phyloP scores from a whole-genome alignment of 2,797 vertebrate species.

The Leptodactylus fallax region DNA sequence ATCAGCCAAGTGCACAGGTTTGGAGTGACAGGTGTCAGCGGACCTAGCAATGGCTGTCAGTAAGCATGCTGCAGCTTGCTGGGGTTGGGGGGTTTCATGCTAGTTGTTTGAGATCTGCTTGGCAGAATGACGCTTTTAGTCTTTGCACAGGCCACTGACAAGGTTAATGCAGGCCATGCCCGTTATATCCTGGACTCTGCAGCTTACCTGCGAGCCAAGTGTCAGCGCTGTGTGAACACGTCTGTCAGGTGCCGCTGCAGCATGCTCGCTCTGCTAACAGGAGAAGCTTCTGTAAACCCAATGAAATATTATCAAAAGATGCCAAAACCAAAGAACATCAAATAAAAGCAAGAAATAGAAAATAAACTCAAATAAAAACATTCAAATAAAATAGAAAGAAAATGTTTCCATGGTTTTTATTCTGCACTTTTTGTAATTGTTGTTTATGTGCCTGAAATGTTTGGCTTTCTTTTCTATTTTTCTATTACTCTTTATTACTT shows the following conservation, averaged over 20 bases:
- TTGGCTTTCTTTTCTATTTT: background rate
- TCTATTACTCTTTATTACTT: background rate
- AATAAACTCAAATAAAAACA: background rate
- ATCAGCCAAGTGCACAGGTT: background rate
- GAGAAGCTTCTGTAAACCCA: too few species aligned
- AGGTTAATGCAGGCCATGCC: slow-evolving; percentile 25
- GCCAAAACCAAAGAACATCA: too few species aligned
- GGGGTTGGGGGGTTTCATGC: background rate
- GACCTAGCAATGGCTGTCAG: background rate
- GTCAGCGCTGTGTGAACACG: background rate
- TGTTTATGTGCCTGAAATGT: background rate
- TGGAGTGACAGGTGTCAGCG: background rate
- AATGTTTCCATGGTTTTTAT: background rate
- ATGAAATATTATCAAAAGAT: background rate
- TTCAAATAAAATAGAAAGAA: background rate
- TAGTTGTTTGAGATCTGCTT: background rate
- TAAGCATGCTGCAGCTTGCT: background rate
- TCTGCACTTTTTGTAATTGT: background rate
- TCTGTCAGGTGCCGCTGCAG: background rate
- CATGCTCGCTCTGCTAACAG: background rate
- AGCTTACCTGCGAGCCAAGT: background rate
- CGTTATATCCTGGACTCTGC: background rate
- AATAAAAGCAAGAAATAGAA: background rate
- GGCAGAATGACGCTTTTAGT: slow-evolving; percentile 14
- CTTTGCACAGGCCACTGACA: slow-evolving; percentile 21